These are phyloP conservation scores for Erpobdella octoculata DNA, from an alignment of 2,888 invertebrate species.

Conservation along the genomic window DNA sequence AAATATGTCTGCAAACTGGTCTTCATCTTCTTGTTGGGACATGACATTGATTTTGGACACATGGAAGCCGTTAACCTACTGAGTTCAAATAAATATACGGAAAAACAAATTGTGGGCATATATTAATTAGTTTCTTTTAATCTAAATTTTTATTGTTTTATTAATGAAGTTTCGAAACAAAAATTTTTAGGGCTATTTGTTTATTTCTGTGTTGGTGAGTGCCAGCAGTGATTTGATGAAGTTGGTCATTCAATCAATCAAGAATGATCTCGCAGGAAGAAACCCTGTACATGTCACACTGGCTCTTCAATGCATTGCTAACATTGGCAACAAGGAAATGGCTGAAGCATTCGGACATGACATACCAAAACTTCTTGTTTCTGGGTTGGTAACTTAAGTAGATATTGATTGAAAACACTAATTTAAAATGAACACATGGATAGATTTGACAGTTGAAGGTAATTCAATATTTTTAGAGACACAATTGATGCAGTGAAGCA, in stretches of 20 bases:
- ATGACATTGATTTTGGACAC: constrained; percentile 99
- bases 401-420: too few relatives aligned
- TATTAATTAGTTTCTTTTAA: background rate
- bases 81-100: constrained; percentile 99
- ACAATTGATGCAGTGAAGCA: constrained; percentile 99
- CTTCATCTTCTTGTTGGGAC: constrained; percentile 97
- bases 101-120: constrained; percentile 84
- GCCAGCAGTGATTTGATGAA: constrained; percentile 98
- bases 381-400: constrained; percentile 66
- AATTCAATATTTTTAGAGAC: constrained; percentile 71
- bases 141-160: background rate
- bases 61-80: constrained; percentile 99
- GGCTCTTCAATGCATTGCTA: constrained; percentile 97
- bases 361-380: constrained; percentile 93
- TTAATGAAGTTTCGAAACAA: background rate
- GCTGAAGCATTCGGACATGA: constrained; percentile 96
- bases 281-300: constrained; percentile 98
- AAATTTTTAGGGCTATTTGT: constrained; percentile 77
- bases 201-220: constrained; percentile 97
- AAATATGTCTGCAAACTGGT: constrained; percentile 99
- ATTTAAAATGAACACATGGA: too few relatives aligned
- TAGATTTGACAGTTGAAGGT: background rate
- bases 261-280: constrained; percentile 84
- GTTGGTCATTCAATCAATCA: constrained; percentile 96
- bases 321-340: constrained; percentile 99